Base-by-base conservation (phyloP, 1,140 invertebrate genomes). In the Bathynomus jamesi region DNA sequence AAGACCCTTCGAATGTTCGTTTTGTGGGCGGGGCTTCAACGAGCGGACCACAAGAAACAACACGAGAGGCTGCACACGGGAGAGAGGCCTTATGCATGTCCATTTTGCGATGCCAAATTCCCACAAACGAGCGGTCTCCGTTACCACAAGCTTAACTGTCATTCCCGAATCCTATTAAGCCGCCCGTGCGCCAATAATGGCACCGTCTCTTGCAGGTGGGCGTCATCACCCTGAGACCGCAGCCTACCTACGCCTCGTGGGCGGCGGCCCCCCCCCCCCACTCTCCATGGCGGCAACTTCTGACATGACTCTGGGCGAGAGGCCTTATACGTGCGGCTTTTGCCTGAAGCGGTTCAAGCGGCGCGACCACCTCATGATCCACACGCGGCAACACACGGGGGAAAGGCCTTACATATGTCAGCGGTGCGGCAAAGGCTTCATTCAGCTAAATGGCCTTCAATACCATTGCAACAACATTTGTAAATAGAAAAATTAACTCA, bases 301-400 rank as follows among this genome's bases (percentile, higher is more conserved):
- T 2, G 40, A 17, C 21, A n/a, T n/a, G n/a, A n/a, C n/a, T n/a
- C n/a, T n/a, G n/a, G 32, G 17, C 21, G 21, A 21, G 11, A 53
- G 75, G 65, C 75, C 75, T n/a, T 76, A 73, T 69, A 68, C 72
- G 31, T 76, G 75, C 70, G 67, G 69, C 30, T 76, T 71, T 68
- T 76, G 75, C 53, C 70, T 65, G 64, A 87, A 89, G 76, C 85
- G 85, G 73, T 91, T 91, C 81, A 87, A 87, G 67, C 88, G 85
- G 78, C 86, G 83, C 80, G 87, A 83, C 72, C 89, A 85, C 79
- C 79, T 81, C 17, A 78, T 65, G 13, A 72, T 71, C 24, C 80
- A 81, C 65, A 70, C 76, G 27, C 71, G 78, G 21, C 71, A 73
- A 5, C 80, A 81, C 70, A 79, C 79, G n/a, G 78, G 76, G 24